phyloP scores from a whole-genome alignment of 2,888 invertebrate species.

The Willowsia nigromaculata region DNA sequence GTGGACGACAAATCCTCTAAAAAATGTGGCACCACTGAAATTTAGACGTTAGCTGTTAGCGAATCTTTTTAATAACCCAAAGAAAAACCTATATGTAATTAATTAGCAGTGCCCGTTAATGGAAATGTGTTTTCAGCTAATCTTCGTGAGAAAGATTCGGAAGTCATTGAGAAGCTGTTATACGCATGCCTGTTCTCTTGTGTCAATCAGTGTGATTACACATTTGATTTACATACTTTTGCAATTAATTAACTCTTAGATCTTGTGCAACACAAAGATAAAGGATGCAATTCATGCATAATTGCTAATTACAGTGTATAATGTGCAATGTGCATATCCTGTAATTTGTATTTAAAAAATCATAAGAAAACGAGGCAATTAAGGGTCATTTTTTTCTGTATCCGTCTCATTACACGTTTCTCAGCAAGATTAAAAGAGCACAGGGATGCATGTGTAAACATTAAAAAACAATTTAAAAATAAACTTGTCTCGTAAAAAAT shows the following conservation, averaged over 20 bases:
- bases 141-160: conserved; percentile 10
- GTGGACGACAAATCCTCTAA: background rate
- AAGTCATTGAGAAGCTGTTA: background rate
- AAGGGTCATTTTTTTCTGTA: too few relatives aligned
- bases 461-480: too few relatives aligned
- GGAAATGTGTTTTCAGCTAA: background rate
- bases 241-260: background rate
- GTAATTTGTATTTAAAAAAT: too few relatives aligned
- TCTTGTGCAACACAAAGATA: background rate
- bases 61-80: background rate
- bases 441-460: too few relatives aligned
- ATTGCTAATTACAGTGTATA: too few relatives aligned
- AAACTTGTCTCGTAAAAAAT: background rate
- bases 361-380: too few relatives aligned
- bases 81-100: background rate
- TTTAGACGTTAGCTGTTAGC: background rate
- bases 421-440: too few relatives aligned
- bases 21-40: background rate
- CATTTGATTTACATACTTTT: background rate
- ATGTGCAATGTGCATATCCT: too few relatives aligned
- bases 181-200: background rate
- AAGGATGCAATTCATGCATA: too few relatives aligned
- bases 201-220: background rate
- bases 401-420: too few relatives aligned
- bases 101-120: background rate